Conservation (phyloP, 2,888 invertebrate genomes). For the Mythimna albipuncta region DNA sequence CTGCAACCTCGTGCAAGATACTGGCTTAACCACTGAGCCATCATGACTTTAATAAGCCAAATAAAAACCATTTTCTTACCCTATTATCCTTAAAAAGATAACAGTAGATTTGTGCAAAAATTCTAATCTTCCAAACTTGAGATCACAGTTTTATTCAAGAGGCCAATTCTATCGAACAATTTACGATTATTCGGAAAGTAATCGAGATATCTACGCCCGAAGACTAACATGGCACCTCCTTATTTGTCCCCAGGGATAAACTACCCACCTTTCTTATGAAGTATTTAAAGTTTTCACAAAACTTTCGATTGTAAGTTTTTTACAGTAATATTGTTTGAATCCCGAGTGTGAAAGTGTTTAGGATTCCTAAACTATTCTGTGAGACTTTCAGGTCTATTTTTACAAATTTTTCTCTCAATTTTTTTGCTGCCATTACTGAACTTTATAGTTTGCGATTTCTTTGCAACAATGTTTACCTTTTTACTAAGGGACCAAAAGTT, state of each 20-base stretch:
- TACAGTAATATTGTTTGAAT: slow-evolving; percentile 19
- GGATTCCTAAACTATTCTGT: slow-evolving; percentile 33
- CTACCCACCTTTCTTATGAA: slow-evolving; percentile 62
- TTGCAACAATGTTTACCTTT: slow-evolving; percentile 19
- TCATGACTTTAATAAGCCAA: background rate
- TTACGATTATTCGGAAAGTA: slow-evolving; percentile 80
- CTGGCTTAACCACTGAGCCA: no score
- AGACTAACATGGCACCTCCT: slow-evolving; percentile 66
- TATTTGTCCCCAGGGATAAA: slow-evolving; percentile 66
- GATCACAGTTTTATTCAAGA: slow-evolving; percentile 64
- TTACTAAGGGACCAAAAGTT: background rate
- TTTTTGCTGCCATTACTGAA: background rate
- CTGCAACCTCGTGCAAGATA: no score
- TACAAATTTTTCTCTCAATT: background rate
- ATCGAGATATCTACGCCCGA: slow-evolving; percentile 61
- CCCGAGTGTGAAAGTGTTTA: slow-evolving; percentile 35
- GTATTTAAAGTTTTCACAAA: slow-evolving; percentile 56
- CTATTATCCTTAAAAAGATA: slow-evolving; percentile 1
- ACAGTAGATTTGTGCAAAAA: slow-evolving; percentile 46
- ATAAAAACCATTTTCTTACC: background rate
- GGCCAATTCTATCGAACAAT: slow-evolving; percentile 71
- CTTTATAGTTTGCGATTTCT: slow-evolving; percentile 8
- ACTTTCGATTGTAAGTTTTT: slow-evolving; percentile 45
- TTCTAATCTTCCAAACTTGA: slow-evolving; percentile 54
- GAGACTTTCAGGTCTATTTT: slow-evolving; percentile 15